These are phyloP conservation scores for Scomber colias DNA, from an alignment of 2,113 vertebrate genomes.

Conservation along the genomic window DNA sequence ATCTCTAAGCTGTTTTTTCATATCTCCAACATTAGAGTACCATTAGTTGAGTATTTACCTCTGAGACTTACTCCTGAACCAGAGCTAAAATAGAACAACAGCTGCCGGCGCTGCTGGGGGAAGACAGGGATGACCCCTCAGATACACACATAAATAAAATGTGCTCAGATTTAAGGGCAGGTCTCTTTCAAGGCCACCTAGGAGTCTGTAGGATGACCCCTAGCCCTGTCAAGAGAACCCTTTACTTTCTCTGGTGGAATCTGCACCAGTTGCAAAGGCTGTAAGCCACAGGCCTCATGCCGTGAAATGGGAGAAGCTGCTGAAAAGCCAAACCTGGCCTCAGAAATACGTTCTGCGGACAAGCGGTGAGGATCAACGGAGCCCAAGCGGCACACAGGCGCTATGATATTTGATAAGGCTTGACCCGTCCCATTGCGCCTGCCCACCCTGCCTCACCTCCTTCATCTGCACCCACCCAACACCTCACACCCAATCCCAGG, in stretches of 20 bases:
- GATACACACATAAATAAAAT: constrained; percentile 73
- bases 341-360: constrained; percentile 79
- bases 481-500: constrained; percentile 64
- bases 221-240: constrained; percentile 65
- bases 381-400: constrained; percentile 61
- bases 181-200: constrained; percentile 67
- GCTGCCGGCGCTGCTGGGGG: constrained; percentile 64
- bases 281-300: constrained; percentile 65
- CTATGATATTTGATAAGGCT: constrained; percentile 81
- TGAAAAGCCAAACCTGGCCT: constrained; percentile 85
- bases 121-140: constrained; percentile 35
- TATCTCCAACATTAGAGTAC: constrained; percentile 20
- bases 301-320: constrained; percentile 83
- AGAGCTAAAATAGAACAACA: constrained; percentile 72
- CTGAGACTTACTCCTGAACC: constrained; percentile 34
- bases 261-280: constrained; percentile 78
- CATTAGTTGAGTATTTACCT: constrained; percentile 28
- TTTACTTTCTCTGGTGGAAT: constrained; percentile 83
- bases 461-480: constrained; percentile 58
- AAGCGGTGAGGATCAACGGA: constrained; percentile 78
- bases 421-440: constrained; percentile 63
- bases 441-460: constrained; percentile 67
- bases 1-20: constrained; percentile 29
- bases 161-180: constrained; percentile 46
- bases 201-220: constrained; percentile 62